Base-by-base conservation (phyloP, 2,888 invertebrate genomes). In the Pandemis cinnamomeana region DNA sequence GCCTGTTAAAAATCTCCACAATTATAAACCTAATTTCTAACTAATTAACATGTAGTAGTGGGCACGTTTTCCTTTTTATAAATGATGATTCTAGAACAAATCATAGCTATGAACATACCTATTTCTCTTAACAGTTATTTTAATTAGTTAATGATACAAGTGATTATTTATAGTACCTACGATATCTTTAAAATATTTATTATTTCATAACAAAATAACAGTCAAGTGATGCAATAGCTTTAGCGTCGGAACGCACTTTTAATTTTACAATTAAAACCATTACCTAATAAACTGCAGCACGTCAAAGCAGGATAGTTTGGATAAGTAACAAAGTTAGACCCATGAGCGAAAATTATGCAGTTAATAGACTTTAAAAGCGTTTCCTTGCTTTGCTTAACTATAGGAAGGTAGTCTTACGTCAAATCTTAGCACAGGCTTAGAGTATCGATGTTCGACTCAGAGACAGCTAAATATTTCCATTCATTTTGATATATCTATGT, bases 51-150 rank as follows among this genome's bases (percentile, higher is more conserved):
- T 70, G 41, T 44, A 64, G n/a, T 66, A 46, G 36, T 46, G 44
- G 63, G 64, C 72, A 69, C 51, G 27, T 36, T 36, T 36, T 2
- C 4, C 3, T 66, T 73, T 64, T 60, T 15, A 69, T 64, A 60
- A 60, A 69, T 48, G 70, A 73, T 70, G 73, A 73, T 73, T 73
- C 66, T 73, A 73, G 66, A 73, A 73, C 73, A 73, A 73, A 73
- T 73, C 73, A 73, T 61, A 66, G 66, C 58, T 70, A 70, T 58
- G 64, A 51, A 69, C 63, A 73, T 70, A 1, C 1, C 20, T 20
- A 66, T 36, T 73, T 70, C 27, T 66, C 73, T 70, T 73, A 73
- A 53, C 46, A 66, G 51, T 69, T 61, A 70, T 66, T 55, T 36
- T 64, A 48, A 64, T 13, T 62, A 48, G 60, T 36, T 46, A 44